A percentile compares a stretch with the other conserved stretches of the same genome.
Evolutionary conservation across 2,888 invertebrate genomes (phyloP).

Genomic region (Phortica magna): DNA sequence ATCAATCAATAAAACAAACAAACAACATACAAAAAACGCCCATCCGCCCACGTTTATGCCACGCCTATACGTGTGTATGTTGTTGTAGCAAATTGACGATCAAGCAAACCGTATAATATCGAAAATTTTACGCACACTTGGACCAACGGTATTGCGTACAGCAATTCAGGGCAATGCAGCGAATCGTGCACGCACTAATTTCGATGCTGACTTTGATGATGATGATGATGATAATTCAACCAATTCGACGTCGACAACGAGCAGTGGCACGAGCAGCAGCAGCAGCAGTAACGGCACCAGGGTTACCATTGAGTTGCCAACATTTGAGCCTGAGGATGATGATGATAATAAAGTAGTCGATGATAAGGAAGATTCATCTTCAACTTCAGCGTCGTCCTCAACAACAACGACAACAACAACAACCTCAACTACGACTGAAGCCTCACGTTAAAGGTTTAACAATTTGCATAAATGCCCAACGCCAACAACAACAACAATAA

Average conservation of each 20-base stretch:
- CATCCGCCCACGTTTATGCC: not conserved
- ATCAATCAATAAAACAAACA: too few species aligned
- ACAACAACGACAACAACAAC: conserved; percentile 40
- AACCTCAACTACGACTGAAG: conserved; percentile 40
- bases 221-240: conserved; percentile 77
- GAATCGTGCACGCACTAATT: conserved; percentile 76
- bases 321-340: conserved; percentile 84
- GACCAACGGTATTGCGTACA: conserved; percentile 82
- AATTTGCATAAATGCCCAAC: conserved; percentile 38
- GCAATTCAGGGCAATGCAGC: conserved; percentile 76
- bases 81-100: conserved; percentile 78
- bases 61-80: conserved; percentile 48
- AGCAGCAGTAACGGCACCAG: conserved; percentile 77
- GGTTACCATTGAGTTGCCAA: conserved; percentile 83
- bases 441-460: conserved; percentile 26
- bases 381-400: conserved; percentile 3
- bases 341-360: conserved; percentile 73
- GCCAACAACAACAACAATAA: not conserved
- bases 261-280: conserved; percentile 59
- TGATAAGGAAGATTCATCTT: conserved; percentile 36
- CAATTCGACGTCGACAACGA: conserved; percentile 21
- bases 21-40: not conserved
- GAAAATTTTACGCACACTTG: conserved; percentile 85
- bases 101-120: conserved; percentile 76
- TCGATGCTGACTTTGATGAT: conserved; percentile 80